phyloP scores from a whole-genome alignment of 1,140 invertebrate species.

The Cepaea nemoralis region DNA sequence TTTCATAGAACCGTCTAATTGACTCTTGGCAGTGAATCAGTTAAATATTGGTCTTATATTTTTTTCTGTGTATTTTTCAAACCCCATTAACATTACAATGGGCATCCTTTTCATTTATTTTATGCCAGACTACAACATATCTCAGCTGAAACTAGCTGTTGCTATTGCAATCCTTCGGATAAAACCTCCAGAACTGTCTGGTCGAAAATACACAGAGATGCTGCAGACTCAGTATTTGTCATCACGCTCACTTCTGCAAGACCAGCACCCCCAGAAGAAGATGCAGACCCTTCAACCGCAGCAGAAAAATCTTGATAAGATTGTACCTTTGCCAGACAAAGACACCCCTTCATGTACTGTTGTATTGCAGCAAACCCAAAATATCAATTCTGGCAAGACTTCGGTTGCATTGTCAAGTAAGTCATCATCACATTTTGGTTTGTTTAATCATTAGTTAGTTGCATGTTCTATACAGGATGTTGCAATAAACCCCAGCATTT shows the following conservation, averaged over 20 bases:
- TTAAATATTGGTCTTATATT: too few relatives aligned
- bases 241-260: conserved; percentile 1
- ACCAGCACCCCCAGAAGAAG: not conserved
- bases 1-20: too few relatives aligned
- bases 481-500: too few relatives aligned
- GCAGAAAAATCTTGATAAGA: not conserved
- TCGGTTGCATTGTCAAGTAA: not conserved
- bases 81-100: too few relatives aligned
- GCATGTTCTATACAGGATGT: too few relatives aligned
- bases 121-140: not conserved
- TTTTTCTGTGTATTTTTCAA: too few relatives aligned
- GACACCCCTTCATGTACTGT: not conserved
- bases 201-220: conserved; percentile 11
- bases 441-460: too few relatives aligned
- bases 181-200: not conserved
- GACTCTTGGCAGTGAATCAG: too few relatives aligned
- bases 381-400: not conserved
- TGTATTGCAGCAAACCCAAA: not conserved
- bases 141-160: conserved; percentile 26
- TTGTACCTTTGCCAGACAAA: not conserved
- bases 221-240: not conserved
- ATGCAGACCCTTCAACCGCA: not conserved
- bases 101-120: too few relatives aligned
- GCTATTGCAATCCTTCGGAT: conserved; percentile 26
- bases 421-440: not conserved